Percentiles rank a stretch among this genome's conserved stretches.
These are phyloP conservation scores for Myxocyprinus asiaticus DNA, from an alignment of 2,113 vertebrate genomes.

Conservation along the genomic window DNA sequence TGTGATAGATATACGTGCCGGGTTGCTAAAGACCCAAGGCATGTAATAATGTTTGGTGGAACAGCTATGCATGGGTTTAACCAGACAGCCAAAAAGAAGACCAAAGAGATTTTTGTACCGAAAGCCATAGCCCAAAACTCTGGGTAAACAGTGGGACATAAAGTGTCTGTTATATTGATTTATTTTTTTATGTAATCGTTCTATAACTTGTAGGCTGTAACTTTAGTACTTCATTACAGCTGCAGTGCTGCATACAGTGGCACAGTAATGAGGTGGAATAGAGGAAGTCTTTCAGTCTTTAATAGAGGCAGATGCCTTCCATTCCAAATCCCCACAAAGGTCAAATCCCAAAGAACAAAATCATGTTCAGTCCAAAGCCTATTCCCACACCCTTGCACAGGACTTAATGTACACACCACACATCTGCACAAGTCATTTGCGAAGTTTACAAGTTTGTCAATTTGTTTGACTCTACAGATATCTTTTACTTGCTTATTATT, in stretches of 20 bases:
- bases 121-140: background rate
- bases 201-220: background rate
- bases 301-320: conserved; percentile 3
- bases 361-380: conserved; percentile 3
- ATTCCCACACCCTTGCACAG: background rate
- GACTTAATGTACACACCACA: conserved; percentile 6
- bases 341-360: conserved; percentile 16
- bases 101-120: background rate
- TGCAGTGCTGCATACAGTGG: background rate
- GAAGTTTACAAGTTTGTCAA: background rate
- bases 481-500: too few species aligned
- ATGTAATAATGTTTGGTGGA: too few species aligned
- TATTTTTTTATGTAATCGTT: background rate
- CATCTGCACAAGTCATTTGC: background rate
- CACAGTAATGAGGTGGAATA: conserved; percentile 2
- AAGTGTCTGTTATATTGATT: background rate
- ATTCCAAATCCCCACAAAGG: conserved; percentile 30
- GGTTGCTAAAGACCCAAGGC: too few species aligned
- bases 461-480: conserved; percentile 12
- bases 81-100: background rate
- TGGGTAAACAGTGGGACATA: background rate
- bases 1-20: too few species aligned
- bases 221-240: background rate
- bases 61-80: too few species aligned
- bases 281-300: background rate